Evolutionary conservation across 2,113 vertebrate species (phyloP).

Genomic region (Megaceryle maxima): DNA sequence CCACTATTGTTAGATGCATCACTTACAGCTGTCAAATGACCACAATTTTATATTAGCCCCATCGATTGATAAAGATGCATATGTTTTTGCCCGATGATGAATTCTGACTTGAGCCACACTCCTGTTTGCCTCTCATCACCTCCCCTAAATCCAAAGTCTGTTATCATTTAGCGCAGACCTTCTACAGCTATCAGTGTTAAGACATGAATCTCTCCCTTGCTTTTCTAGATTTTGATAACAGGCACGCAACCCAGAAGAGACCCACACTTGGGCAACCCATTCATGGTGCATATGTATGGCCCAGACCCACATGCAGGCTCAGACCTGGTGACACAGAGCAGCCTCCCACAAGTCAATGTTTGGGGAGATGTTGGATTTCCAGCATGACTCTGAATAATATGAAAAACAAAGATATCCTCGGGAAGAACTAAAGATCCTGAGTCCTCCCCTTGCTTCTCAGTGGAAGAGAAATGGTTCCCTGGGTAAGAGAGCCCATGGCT

Average conservation of each 20-base stretch:
- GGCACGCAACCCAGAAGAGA: not conserved
- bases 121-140: not conserved
- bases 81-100: not conserved
- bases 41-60: not conserved
- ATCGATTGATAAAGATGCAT: not conserved
- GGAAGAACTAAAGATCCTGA: not conserved
- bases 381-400: not conserved
- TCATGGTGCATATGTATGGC: not conserved
- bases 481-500: fast-evolving
- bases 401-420: not conserved
- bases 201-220: not conserved
- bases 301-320: fast-evolving
- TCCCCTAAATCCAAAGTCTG: not conserved
- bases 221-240: not conserved
- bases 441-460: not conserved
- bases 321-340: not conserved
- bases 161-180: fast-evolving
- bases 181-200: not conserved
- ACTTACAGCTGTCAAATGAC: not conserved
- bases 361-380: not conserved
- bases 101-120: not conserved
- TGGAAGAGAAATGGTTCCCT: not conserved
- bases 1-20: not conserved
- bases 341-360: not conserved
- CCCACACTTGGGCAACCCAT: not conserved